A percentile compares a stretch with the other conserved stretches of the same genome.
Evolutionary conservation across 1,140 invertebrate genomes (phyloP).

Genomic region (Drosophila kurseongensis): DNA sequence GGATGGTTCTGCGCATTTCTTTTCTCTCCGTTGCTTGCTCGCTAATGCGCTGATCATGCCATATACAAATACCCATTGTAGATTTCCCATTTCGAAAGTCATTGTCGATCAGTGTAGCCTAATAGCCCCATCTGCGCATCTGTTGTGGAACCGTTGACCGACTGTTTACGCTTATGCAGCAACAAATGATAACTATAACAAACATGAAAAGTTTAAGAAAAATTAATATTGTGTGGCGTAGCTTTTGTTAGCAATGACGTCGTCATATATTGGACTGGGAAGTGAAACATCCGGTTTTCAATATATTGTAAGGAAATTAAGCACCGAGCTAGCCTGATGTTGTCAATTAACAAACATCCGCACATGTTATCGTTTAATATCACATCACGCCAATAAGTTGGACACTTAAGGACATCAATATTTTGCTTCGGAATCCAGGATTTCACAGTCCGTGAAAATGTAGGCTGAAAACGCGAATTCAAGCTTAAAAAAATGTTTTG

Average conservation of each 20-base stretch:
- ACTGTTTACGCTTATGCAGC: not conserved
- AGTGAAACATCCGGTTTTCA: not conserved
- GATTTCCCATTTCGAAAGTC: conserved; percentile 3
- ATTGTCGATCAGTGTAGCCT: conserved; percentile 2
- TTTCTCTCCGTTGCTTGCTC: not conserved
- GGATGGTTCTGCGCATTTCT: not conserved
- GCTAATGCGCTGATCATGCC: not conserved
- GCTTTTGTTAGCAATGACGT: not conserved
- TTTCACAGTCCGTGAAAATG: not conserved
- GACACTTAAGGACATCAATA: not conserved
- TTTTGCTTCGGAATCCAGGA: not conserved
- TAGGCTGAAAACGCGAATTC: not conserved
- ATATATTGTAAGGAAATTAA: too few species aligned
- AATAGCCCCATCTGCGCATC: conserved; percentile 3
- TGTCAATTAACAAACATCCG: not conserved
- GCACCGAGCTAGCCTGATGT: too few species aligned
- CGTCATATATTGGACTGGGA: not conserved
- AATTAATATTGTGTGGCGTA: conserved; percentile 4
- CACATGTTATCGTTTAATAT: not conserved
- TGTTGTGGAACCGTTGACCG: conserved; percentile 1
- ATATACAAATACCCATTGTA: conserved; percentile 1
- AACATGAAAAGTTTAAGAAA: not conserved
- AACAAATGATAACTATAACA: conserved; percentile 7
- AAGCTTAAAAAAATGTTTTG: not conserved
- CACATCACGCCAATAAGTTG: not conserved